Evolutionary conservation across 2,888 invertebrate genomes (phyloP), one percentile per base, ranked within the genome.

Genomic region (Panopea generosa): DNA sequence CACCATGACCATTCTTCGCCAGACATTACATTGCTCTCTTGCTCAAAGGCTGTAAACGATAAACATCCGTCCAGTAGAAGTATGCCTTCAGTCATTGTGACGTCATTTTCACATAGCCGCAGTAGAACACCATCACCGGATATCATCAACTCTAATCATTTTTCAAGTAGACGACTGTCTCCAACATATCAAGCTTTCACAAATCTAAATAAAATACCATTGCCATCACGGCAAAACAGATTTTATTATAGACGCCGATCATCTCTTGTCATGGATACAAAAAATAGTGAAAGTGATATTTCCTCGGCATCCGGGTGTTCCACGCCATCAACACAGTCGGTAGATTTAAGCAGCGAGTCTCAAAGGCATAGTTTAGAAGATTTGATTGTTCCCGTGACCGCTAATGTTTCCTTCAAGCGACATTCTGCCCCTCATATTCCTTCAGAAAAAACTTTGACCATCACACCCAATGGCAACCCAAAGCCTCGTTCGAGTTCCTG

Each of bases 191-290:
- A 66, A 53, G 60, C 62, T 16, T 76, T 50, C 62, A 47, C 73
- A 29, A 66, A 72, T 18, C 24, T 63, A 11, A 53, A 68, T 3
- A 63, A 69, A 24, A 73, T 61, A 0, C 82, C 81, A 1, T 60
- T 83, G 61, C 83, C 79, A 0, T 75, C 78, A 24, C 73, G 82
- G 11, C 70, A 85, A 29, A 83, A 85, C 16, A 72, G 84, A 26
- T 78, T 81, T 11, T 87, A 88, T 57, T 85, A 86, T 57, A 63
- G 89, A 11, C 73, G 89, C 9, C 83, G 89, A 0, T 90, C 90
- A 2, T 90, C 90, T 18, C 73, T 90, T 22, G 78, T 84, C 6
- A 82, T 74, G 9, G 11, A 67, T 68, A 18, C 62, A 57, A 6
- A 29, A 52, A 40, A 33, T 18, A 18, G 52, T 69, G 56, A 55